Percentiles rank a stretch among this genome's conserved stretches.
phyloP scores from a whole-genome alignment of 2,797 vertebrate species.

The Coregonus ussuriensis region DNA sequence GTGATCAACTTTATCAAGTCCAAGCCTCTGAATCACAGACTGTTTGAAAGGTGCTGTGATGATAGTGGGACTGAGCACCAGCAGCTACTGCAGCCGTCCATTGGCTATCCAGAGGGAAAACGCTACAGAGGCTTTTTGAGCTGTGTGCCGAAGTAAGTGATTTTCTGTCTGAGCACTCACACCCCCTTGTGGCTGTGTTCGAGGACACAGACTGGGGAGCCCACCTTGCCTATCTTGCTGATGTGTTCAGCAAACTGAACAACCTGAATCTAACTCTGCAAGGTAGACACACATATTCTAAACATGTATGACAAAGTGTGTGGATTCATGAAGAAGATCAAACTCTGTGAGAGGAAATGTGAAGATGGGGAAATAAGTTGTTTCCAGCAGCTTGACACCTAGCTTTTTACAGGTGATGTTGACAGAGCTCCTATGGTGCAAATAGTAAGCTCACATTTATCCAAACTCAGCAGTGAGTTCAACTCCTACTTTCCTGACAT shows the following conservation, averaged over 20 bases:
- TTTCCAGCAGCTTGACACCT: too few species aligned
- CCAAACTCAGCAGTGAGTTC: background rate
- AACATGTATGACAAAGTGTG: background rate
- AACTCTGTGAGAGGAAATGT: background rate
- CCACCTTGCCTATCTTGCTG: slow-evolving; percentile 11
- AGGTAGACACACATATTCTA: background rate
- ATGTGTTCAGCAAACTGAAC: slow-evolving; percentile 18
- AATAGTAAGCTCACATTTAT: background rate
- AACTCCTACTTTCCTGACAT: background rate
- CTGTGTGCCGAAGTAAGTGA: slow-evolving; percentile 5
- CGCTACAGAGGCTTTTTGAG: slow-evolving; percentile 10
- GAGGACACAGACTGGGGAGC: slow-evolving; percentile 10
- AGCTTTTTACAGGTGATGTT: too few species aligned
- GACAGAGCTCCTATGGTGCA: too few species aligned
- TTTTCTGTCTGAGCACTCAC: slow-evolving; percentile 22
- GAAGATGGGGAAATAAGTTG: too few species aligned
- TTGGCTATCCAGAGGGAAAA: background rate
- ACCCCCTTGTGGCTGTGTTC: slow-evolving; percentile 25
- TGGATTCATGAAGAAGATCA: background rate
- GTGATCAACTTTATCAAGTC: slow-evolving; percentile 20
- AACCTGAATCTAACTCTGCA: slow-evolving; percentile 15
- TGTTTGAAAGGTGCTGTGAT: slow-evolving; percentile 14
- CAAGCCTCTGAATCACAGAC: slow-evolving; percentile 9
- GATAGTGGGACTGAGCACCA: slow-evolving; percentile 24
- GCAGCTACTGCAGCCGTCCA: slow-evolving; percentile 1